Conservation (phyloP, 1,140 invertebrate genomes). For the Drosophila watanabei region DNA sequence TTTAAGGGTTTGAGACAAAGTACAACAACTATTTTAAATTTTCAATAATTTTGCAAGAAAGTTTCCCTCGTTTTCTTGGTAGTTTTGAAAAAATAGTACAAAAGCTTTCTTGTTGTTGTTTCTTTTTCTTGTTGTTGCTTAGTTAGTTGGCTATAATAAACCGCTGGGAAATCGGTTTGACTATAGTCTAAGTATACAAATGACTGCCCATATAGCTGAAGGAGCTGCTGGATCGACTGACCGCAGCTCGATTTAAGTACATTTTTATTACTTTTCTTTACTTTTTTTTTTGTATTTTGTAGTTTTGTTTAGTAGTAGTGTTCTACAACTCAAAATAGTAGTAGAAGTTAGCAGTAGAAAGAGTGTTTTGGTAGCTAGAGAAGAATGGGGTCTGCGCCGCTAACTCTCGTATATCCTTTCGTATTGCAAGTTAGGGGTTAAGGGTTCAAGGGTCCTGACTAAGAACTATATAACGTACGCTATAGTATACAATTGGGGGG, state of each 20-base stretch:
- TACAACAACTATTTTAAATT: conserved; percentile 79
- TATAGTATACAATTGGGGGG: conserved; percentile 71
- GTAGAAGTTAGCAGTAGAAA: conserved; percentile 68
- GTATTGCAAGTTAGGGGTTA: conserved; percentile 43
- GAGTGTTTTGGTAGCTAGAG: conserved; percentile 54
- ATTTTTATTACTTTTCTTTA: conserved; percentile 47
- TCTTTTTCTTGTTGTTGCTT: conserved; percentile 37
- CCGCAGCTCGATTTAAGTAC: conserved; percentile 73
- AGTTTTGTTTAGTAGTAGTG: conserved; percentile 68
- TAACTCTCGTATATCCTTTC: conserved; percentile 52
- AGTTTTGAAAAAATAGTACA: conserved; percentile 83
- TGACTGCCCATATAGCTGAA: conserved; percentile 85
- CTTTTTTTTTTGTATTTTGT: conserved; percentile 38
- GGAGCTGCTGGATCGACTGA: conserved; percentile 43
- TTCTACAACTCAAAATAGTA: conserved; percentile 67
- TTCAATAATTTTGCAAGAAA: conserved; percentile 52
- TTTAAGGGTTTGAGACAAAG: conserved; percentile 74
- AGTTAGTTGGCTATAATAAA: conserved; percentile 66
- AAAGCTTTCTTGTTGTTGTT: conserved; percentile 73
- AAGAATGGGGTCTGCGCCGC: conserved; percentile 23
- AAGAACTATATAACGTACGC: conserved; percentile 78
- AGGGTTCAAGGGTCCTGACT: conserved; percentile 51
- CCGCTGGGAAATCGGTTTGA: conserved; percentile 54
- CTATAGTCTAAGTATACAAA: conserved; percentile 78
- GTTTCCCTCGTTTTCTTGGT: conserved; percentile 57